Evolutionary conservation across 2,888 invertebrate genomes (phyloP).

Genomic region (Pseudococcus longispinus): DNA sequence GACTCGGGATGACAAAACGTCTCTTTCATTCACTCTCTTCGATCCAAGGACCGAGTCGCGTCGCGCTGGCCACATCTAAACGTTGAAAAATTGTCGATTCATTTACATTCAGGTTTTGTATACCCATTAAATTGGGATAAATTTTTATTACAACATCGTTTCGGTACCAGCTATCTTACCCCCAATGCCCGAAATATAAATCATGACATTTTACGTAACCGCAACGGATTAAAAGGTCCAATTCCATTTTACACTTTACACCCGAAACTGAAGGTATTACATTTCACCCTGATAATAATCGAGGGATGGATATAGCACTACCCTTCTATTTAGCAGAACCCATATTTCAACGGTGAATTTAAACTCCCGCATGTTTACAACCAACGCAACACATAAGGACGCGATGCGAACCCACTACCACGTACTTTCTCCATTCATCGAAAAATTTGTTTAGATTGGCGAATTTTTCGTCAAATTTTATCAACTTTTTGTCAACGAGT

Average conservation of each 20-base stretch:
- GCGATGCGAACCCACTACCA: background rate
- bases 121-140: constrained; percentile 4
- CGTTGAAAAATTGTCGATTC: constrained; percentile 10
- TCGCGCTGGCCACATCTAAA: background rate
- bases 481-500: too few relatives aligned
- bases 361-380: background rate
- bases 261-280: constrained; percentile 30
- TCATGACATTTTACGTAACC: constrained; percentile 35
- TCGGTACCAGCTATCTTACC: constrained; percentile 9
- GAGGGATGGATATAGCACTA: constrained; percentile 8
- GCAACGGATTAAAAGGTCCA: constrained; percentile 33
- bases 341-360: background rate
- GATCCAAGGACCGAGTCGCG: background rate
- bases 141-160: constrained; percentile 16
- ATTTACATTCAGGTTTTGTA: constrained; percentile 15
- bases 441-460: background rate
- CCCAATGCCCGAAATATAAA: constrained; percentile 3
- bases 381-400: background rate
- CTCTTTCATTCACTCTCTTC: background rate
- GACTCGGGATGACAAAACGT: background rate
- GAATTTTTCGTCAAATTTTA: background rate
- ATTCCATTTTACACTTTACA: constrained; percentile 37
- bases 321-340: background rate
- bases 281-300: constrained; percentile 37
- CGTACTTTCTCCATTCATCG: background rate